phyloP scores from a whole-genome alignment of 2,113 vertebrate genomes.

The Erythrocercus mccallii region DNA sequence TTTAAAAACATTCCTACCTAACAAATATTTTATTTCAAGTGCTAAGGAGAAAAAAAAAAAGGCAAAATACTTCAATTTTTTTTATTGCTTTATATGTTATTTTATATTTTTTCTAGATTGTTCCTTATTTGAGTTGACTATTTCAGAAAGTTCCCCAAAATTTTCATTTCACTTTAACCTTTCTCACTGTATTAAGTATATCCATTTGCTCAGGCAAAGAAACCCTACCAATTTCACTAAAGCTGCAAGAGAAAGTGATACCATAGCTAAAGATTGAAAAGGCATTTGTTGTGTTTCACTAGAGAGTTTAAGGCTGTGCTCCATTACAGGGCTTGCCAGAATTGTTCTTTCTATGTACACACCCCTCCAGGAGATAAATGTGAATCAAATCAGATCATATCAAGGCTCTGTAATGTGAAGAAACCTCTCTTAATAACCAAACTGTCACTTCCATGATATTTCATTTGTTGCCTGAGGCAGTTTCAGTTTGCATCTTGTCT shows the following conservation, averaged over 20 bases:
- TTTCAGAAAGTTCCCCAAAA: not conserved
- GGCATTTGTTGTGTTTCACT: not conserved
- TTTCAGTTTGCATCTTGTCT: not conserved
- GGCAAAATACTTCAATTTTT: not conserved
- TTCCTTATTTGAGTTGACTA: not conserved
- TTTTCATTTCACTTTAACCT: not conserved
- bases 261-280: not conserved
- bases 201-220: not conserved
- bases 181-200: not conserved
- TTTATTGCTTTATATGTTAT: not conserved
- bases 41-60: not conserved
- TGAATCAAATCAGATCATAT: not conserved
- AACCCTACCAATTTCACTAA: not conserved
- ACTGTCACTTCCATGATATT: not conserved
- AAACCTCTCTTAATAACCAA: slow-evolving; percentile 27
- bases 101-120: not conserved
- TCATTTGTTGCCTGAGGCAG: slow-evolving; percentile 1
- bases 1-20: not conserved
- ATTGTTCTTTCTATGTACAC: not conserved
- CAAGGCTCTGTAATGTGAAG: not conserved
- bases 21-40: not conserved
- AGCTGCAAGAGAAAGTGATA: not conserved
- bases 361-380: not conserved
- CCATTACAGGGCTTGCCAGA: not conserved
- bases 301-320: not conserved